A percentile compares a stretch with the other conserved stretches of the same genome.
phyloP scores from a whole-genome alignment of 2,113 vertebrate genomes.

The Cranoglanis bouderius region DNA sequence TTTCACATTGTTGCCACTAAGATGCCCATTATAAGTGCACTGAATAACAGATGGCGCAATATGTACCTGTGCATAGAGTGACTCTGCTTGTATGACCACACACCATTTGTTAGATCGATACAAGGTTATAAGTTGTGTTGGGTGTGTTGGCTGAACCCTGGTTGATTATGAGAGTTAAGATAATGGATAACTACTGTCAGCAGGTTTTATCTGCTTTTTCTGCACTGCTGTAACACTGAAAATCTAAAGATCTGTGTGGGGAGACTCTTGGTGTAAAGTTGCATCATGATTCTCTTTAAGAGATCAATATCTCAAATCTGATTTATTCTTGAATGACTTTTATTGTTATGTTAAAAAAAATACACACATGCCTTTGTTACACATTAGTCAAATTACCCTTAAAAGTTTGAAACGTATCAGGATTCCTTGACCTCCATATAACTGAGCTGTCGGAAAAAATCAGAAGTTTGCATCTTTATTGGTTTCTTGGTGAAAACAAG shows the following conservation, averaged over 20 bases:
- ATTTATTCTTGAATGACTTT: neutral
- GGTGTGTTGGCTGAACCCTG: constrained; percentile 23
- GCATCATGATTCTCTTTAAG: neutral
- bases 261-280: neutral
- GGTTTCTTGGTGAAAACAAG: neutral
- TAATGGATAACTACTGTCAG: neutral
- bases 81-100: constrained; percentile 1
- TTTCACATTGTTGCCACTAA: constrained; percentile 18
- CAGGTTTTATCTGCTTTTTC: neutral
- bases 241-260: neutral
- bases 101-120: neutral
- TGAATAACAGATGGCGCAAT: neutral
- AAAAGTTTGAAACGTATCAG: neutral
- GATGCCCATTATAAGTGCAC: constrained; percentile 8
- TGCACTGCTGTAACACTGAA: neutral
- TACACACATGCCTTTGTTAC: neutral
- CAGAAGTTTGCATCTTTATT: neutral
- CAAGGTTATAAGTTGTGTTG: neutral
- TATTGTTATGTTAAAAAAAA: neutral
- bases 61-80: neutral
- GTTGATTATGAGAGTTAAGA: neutral
- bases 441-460: neutral
- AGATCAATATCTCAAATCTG: neutral
- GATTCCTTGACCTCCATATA: neutral
- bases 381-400: neutral